phyloP scores from a whole-genome alignment of 2,888 invertebrate genomes.

The Acrobasis repandana region DNA sequence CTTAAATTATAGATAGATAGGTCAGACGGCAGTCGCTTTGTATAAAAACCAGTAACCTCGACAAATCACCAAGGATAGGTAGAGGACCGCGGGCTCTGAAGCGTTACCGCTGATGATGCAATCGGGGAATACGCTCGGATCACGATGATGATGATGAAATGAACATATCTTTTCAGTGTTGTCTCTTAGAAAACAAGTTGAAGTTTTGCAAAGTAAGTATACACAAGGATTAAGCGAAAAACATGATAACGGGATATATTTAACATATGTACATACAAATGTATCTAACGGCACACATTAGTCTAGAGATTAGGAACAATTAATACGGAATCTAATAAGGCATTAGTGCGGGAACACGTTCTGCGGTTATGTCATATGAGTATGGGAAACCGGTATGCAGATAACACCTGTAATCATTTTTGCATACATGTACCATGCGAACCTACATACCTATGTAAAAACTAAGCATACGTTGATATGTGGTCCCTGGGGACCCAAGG shows the following conservation, averaged over 20 bases:
- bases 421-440: slow-evolving; percentile 5
- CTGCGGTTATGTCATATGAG: slow-evolving; percentile 18
- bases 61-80: no score
- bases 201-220: not conserved
- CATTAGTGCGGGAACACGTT: slow-evolving; percentile 18
- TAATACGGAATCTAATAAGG: slow-evolving; percentile 20
- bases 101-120: no score
- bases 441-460: not conserved
- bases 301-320: slow-evolving; percentile 16
- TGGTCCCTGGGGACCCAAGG: no score
- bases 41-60: no score
- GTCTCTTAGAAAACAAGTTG: not conserved
- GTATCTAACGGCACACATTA: slow-evolving; percentile 16
- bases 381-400: slow-evolving; percentile 19
- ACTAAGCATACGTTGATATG: no score
- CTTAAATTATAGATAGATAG: no score
- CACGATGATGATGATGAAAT: no score
- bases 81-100: no score
- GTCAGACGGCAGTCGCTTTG: no score
- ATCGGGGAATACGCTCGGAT: no score
- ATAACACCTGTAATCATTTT: slow-evolving; percentile 17
- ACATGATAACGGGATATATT: slow-evolving; percentile 13
- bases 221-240: not conserved
- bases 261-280: slow-evolving; percentile 20
- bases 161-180: no score